Base-by-base conservation (phyloP, 2,797 vertebrate genomes). In the Coendou prehensilis region DNA sequence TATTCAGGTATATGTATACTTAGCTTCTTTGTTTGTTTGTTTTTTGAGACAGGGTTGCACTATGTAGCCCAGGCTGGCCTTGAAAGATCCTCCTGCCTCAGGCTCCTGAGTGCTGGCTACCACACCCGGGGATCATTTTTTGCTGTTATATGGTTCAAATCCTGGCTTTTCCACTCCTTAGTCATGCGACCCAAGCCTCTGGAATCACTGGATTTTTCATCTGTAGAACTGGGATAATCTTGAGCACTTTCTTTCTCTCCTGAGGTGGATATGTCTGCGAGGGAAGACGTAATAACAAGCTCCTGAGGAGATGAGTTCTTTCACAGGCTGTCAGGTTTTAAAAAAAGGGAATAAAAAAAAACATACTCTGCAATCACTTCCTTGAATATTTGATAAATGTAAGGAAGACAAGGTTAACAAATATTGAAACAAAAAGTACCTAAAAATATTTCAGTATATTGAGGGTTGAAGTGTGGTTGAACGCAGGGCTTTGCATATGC, bases 141-240 rank as follows among this genome's bases (percentile, higher is more conserved):
- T 95, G 54, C 63, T 91, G 18, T 28, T 82, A 54, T 84, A 26
- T 73, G 50, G 45, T 57, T 94, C 22, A 96, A 92, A 82, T 95
- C 15, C 64, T 92, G 26, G 37, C 33, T 63, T 64, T 76, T 69
- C 15, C 8, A 54, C 15, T 93, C 45, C 54, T 54, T 67, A 73
- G 64, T 69, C 30, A 79, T 37, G 17, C 87, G 37, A 89, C 81
- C 33, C 22, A 71, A 73, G 90, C n/a, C 33, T 91, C 45, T 84
- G 57, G 28, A 54, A 92, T 86, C 37, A 89, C 54, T 41, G 59
- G 57, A 85, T 92, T 86, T 26, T 54, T 89, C 30, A 67, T 63
- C 37, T 89, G 33, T 41, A 82, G 92, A 92, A 76, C 50, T 61
- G 57, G 78, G n/a, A 71, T 86, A 93, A 26, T 57, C 37, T 80